phyloP scores from a whole-genome alignment of 2,888 invertebrate species.

The Drosophila nr. perissopoda region DNA sequence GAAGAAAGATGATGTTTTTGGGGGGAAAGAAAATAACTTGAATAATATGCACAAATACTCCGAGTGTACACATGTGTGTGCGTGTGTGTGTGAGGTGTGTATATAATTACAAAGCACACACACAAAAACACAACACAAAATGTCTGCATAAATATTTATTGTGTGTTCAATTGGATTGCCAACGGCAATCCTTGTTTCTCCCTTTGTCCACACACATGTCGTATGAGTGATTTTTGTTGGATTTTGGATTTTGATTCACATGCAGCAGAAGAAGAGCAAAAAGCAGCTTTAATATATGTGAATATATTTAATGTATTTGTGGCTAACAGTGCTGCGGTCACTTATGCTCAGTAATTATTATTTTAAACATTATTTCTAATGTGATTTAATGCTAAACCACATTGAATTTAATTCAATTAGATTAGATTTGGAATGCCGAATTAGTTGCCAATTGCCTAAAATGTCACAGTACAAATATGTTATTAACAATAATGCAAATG shows the following conservation, averaged over 20 bases:
- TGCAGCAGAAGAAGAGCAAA: slow-evolving; percentile 5
- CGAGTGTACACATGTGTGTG: neutral
- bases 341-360: slow-evolving; percentile 37
- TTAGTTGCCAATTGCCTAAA: neutral
- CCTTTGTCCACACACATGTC: slow-evolving; percentile 26
- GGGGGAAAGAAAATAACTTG: slow-evolving; percentile 64
- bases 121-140: slow-evolving; percentile 41
- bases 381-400: slow-evolving; percentile 39
- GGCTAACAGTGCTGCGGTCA: slow-evolving; percentile 31
- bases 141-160: slow-evolving; percentile 75
- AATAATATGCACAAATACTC: slow-evolving; percentile 61
- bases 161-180: slow-evolving; percentile 67
- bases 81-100: slow-evolving; percentile 25
- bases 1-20: slow-evolving; percentile 17
- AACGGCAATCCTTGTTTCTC: slow-evolving; percentile 31
- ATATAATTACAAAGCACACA: slow-evolving; percentile 66
- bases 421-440: slow-evolving; percentile 19
- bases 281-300: slow-evolving; percentile 5
- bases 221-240: slow-evolving; percentile 70
- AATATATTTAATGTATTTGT: slow-evolving; percentile 9
- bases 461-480: neutral
- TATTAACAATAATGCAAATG: neutral
- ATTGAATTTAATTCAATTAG: slow-evolving; percentile 55
- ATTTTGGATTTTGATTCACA: slow-evolving; percentile 34
- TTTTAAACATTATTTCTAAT: slow-evolving; percentile 13